Conservation (phyloP, 2,113 vertebrate genomes). For the Takifugu bimaculatus region DNA sequence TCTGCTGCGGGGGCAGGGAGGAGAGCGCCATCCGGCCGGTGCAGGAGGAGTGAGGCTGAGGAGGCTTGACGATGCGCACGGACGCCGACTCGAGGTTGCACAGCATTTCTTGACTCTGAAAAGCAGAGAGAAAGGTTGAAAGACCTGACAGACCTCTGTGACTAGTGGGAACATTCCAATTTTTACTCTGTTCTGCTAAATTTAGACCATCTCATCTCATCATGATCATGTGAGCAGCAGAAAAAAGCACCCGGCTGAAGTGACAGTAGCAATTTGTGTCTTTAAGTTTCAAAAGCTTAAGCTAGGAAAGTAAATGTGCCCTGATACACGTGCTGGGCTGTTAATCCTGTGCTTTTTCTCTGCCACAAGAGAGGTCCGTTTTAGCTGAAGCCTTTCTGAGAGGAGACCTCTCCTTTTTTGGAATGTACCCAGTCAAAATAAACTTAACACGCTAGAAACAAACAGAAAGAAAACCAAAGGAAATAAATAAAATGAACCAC, state of each 20-base stretch:
- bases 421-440: constrained; percentile 35
- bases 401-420: constrained; percentile 1
- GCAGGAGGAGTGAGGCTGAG: constrained; percentile 67
- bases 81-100: constrained; percentile 86
- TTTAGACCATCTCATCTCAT: too few species aligned
- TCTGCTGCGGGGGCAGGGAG: constrained; percentile 63
- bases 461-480: constrained; percentile 18
- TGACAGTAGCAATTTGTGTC: too few species aligned
- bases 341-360: constrained; percentile 4
- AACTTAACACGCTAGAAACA: constrained; percentile 32
- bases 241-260: too few species aligned
- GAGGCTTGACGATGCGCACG: constrained; percentile 83
- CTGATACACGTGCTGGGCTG: too few species aligned
- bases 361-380: constrained; percentile 29
- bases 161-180: not conserved
- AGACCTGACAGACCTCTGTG: not conserved
- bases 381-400: not conserved
- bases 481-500: constrained; percentile 8
- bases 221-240: too few species aligned
- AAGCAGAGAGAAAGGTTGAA: constrained; percentile 17
- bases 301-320: too few species aligned
- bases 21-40: constrained; percentile 61
- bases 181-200: too few species aligned
- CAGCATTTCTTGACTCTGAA: constrained; percentile 87
- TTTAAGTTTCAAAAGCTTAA: too few species aligned